Conservation (phyloP, 2,797 vertebrate genomes). For the Antrozous pallidus region DNA sequence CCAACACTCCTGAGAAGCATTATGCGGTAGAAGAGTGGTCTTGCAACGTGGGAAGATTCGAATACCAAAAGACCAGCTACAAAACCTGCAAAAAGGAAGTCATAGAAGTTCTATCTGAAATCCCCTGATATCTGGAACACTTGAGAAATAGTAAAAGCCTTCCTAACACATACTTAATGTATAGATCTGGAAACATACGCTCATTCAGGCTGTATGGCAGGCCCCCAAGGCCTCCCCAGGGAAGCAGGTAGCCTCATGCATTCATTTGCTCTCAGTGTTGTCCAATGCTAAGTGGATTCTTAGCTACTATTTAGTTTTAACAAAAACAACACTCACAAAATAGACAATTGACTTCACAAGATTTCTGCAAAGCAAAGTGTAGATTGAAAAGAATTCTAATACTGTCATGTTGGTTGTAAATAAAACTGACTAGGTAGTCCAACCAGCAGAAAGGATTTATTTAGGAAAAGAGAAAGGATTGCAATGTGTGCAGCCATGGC, state of each 20-base stretch:
- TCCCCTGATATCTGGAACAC: not conserved
- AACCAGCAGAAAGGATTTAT: not conserved
- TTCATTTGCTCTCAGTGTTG: not conserved
- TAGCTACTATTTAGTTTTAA: not conserved
- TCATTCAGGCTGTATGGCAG: not conserved
- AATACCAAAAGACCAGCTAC: not conserved
- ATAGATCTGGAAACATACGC: not conserved
- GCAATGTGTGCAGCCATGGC: no score
- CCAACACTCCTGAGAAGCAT: not conserved
- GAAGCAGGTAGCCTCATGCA: rapidly evolving
- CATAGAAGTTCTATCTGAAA: not conserved
- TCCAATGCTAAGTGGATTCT: not conserved
- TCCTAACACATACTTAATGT: not conserved
- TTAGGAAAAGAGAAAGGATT: not conserved
- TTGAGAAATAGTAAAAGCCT: not conserved
- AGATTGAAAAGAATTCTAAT: not conserved
- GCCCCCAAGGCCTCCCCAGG: not conserved
- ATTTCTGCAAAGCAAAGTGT: not conserved
- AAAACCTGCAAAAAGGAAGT: not conserved
- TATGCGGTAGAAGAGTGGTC: not conserved
- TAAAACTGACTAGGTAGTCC: not conserved
- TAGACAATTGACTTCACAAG: not conserved
- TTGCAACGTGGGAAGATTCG: not conserved
- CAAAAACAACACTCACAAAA: not conserved
- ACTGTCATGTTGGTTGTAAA: not conserved